A percentile compares a stretch with the other conserved stretches of the same genome.
Conservation (phyloP, 2,113 vertebrate genomes). For the Xiphophorus couchianus region DNA sequence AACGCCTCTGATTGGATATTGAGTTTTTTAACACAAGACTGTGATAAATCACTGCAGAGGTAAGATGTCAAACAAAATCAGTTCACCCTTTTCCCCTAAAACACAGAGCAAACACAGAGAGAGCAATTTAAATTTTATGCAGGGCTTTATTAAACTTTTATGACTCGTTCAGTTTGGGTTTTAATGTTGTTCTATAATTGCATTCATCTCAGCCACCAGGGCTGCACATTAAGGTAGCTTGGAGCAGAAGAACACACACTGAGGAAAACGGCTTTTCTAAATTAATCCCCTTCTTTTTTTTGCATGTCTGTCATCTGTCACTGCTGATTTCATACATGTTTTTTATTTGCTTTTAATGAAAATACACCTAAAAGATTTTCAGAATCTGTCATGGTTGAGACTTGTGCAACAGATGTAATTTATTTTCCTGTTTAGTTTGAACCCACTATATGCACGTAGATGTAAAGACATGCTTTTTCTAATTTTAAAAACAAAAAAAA, state of each 20-base stretch:
- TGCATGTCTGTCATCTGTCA: not conserved
- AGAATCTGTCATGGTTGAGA: not conserved
- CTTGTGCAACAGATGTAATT: not conserved
- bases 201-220: slow-evolving; percentile 25
- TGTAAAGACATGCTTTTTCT: not conserved
- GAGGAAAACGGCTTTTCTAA: slow-evolving; percentile 7
- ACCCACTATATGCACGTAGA: not conserved
- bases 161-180: slow-evolving; percentile 8
- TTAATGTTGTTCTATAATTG: slow-evolving; percentile 9
- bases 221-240: slow-evolving; percentile 15
- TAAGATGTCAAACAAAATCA: slow-evolving; percentile 13
- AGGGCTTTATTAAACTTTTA: slow-evolving; percentile 18
- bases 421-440: not conserved
- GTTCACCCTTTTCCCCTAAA: not conserved
- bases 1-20: not conserved
- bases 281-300: slow-evolving; percentile 5
- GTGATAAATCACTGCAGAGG: not conserved
- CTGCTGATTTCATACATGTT: not conserved
- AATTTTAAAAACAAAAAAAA: not conserved
- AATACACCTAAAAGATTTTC: not conserved
- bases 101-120: slow-evolving; percentile 7
- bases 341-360: not conserved
- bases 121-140: slow-evolving; percentile 4
- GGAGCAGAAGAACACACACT: slow-evolving; percentile 9
- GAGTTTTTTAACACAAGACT: not conserved